Conservation (phyloP, 2,888 invertebrate species). For the Emesis russula region DNA sequence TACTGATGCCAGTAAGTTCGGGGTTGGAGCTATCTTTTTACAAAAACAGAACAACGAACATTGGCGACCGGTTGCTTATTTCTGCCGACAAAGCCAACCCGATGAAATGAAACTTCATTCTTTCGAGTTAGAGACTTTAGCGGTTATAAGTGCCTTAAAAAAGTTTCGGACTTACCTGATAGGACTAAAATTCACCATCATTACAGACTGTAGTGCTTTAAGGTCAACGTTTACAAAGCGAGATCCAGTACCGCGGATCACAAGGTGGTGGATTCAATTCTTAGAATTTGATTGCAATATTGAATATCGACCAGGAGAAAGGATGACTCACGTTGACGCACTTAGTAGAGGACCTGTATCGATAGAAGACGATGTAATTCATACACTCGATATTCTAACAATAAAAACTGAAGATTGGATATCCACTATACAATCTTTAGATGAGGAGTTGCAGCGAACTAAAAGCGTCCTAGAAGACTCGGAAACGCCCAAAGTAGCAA, state of each 20-base stretch:
- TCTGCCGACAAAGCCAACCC: background rate
- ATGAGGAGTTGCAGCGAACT: conserved; percentile 8
- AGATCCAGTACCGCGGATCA: background rate
- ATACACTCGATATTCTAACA: background rate
- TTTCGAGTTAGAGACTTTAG: background rate
- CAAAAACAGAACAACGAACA: conserved; percentile 21
- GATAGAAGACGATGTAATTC: background rate
- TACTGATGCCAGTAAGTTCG: conserved; percentile 7
- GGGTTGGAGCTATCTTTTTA: conserved; percentile 29
- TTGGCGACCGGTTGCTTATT: background rate
- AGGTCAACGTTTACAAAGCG: background rate
- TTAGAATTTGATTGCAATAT: conserved; percentile 57
- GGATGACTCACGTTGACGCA: conserved; percentile 55
- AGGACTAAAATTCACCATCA: background rate
- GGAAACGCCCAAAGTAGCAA: conserved; percentile 7
- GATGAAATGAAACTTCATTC: conserved; percentile 8
- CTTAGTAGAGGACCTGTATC: conserved; percentile 33
- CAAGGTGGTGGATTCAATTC: conserved; percentile 31
- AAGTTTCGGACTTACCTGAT: conserved; percentile 6
- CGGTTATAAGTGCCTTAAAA: background rate
- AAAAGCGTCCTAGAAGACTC: conserved; percentile 20
- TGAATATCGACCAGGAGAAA: conserved; percentile 34
- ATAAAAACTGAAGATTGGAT: conserved; percentile 26
- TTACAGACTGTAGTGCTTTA: conserved; percentile 7
- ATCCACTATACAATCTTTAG: conserved; percentile 20